Evolutionary conservation across 2,113 vertebrate genomes (phyloP).

Genomic region (Aptenodytes patagonicus): DNA sequence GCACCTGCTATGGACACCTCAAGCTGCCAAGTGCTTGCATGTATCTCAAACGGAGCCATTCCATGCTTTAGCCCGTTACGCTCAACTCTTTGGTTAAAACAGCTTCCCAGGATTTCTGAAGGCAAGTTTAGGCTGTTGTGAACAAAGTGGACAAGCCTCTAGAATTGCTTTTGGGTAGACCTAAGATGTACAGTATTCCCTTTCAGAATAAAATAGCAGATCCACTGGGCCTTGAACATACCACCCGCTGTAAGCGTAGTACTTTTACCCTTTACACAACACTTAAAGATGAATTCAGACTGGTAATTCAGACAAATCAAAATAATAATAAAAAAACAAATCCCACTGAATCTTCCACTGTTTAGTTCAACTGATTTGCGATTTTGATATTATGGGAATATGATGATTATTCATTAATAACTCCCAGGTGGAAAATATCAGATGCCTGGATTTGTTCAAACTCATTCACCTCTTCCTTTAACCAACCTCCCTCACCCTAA

Average conservation of each 20-base stretch:
- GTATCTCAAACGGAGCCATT: conserved; percentile 15
- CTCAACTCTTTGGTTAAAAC: conserved; percentile 12
- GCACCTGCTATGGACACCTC: conserved; percentile 78
- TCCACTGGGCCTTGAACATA: not conserved
- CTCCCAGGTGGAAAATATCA: not conserved
- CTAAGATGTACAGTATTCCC: not conserved
- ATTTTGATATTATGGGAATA: not conserved
- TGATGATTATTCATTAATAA: not conserved
- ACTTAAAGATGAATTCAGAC: not conserved
- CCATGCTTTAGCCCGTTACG: not conserved
- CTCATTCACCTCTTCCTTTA: not conserved
- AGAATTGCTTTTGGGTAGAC: not conserved
- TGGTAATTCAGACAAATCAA: not conserved
- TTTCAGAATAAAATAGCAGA: not conserved
- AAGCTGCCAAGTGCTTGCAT: conserved; percentile 64
- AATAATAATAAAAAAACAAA: not conserved
- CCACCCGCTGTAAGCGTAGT: not conserved
- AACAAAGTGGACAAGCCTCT: not conserved
- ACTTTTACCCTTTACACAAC: not conserved
- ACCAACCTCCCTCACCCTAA: not conserved
- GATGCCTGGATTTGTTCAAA: not conserved
- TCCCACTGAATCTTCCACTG: not conserved
- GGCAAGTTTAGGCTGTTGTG: not conserved
- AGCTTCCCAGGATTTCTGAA: conserved; percentile 33
- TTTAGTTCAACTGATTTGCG: not conserved